These are phyloP conservation scores for Macrocentrus cingulum DNA, from an alignment of 1,140 invertebrate genomes.

Conservation along the genomic window DNA sequence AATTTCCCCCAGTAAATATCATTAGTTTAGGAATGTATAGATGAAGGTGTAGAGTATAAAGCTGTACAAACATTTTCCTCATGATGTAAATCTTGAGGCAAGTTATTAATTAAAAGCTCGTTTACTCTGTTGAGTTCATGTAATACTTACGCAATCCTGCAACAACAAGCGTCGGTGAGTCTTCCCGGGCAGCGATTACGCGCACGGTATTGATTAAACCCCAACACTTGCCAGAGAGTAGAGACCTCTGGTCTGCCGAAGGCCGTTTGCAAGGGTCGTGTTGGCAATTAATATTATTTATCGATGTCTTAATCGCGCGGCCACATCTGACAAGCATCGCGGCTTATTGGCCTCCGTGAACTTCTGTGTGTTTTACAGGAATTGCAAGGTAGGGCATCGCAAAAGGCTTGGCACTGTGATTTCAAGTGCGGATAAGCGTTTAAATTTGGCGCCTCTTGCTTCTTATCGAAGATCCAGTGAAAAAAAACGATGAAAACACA, in stretches of 20 bases:
- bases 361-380: neutral
- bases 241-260: conserved; percentile 8
- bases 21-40: too few species aligned
- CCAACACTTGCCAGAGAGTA: conserved; percentile 40
- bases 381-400: neutral
- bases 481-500: too few species aligned
- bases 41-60: too few species aligned
- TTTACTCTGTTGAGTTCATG: conserved; percentile 16
- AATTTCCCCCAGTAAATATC: too few species aligned
- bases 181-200: conserved; percentile 39
- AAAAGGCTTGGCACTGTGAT: conserved; percentile 26
- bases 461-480: neutral
- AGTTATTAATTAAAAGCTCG: conserved; percentile 33
- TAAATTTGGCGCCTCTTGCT: neutral
- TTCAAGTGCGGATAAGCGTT: neutral
- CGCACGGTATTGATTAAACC: conserved; percentile 54
- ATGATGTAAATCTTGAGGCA: conserved; percentile 14
- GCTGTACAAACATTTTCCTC: too few species aligned
- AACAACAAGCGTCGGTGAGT: neutral
- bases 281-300: conserved; percentile 59
- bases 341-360: neutral
- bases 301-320: conserved; percentile 56
- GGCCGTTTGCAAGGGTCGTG: conserved; percentile 28
- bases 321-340: conserved; percentile 48
- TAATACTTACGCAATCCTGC: conserved; percentile 26